Evolutionary conservation across 2,113 vertebrate genomes (phyloP), one percentile per base, ranked within the genome.

Genomic region (Scomber japonicus): DNA sequence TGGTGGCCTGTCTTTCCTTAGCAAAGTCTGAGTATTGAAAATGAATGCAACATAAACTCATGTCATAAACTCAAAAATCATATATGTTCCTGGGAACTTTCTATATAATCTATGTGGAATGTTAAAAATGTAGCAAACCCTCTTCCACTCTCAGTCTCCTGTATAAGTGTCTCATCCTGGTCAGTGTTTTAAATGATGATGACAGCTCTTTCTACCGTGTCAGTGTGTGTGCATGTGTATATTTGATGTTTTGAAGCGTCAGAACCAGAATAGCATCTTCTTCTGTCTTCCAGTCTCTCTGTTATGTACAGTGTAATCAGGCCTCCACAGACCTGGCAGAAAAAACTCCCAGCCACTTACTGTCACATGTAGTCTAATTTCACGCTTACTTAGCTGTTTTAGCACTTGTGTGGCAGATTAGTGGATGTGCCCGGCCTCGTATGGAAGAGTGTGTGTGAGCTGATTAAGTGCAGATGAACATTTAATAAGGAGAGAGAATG

Each of bases 301-400:
- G 19, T 2, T 17, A 0, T 21, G 21, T n/a, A 31, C 56, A 21
- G 13, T 56, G 49, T 19, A 3, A 30, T 5, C 24, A 30, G 35
- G 35, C 49, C 61, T 21, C 24, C 51, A 2, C 6, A 54, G 53
- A 60, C 63, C 12, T 45, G 30, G 5, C 14, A 35, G 51, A 24
- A 65, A 24, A 65, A 75, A 11, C 24, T 54, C 35, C 8, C 14
- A 5, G 64, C 19, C 7, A 80, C 83, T 72, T 68, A 75, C 27
- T 31, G 24, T 79, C 40, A 68, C 12, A 10, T 65, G 67, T 45
- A 1, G 54, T 75, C 63, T 74, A 81, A 84, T 75, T 83, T 78
- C 62, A 80, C 40, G 30, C 80, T 62, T 68, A 80, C 65, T 85
- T 71, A 75, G 31, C 74, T 75, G 55, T 77, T 88, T 79, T 73